Evolutionary conservation across 1,140 invertebrate genomes (phyloP).

Genomic region (Drosophila santomea): DNA sequence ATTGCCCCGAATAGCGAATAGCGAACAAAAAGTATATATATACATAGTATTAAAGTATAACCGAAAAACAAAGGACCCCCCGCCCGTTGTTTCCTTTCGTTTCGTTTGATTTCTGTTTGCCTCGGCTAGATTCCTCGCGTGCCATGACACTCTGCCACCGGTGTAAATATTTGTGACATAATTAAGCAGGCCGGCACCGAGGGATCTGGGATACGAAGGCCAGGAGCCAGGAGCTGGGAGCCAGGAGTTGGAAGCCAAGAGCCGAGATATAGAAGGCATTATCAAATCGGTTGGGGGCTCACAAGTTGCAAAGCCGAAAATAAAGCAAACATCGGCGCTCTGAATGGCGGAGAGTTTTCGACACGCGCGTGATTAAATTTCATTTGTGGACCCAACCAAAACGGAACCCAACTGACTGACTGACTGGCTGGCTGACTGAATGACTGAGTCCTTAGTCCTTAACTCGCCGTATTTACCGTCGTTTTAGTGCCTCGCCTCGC

Average conservation of each 20-base stretch:
- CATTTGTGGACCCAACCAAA: constrained; percentile 71
- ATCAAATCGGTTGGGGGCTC: constrained; percentile 62
- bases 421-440: constrained; percentile 16
- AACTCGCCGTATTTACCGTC: constrained; percentile 59
- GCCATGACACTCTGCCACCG: constrained; percentile 65
- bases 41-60: not conserved
- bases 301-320: constrained; percentile 69
- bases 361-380: constrained; percentile 78
- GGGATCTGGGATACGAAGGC: constrained; percentile 5
- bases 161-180: constrained; percentile 83
- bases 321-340: constrained; percentile 69
- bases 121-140: constrained; percentile 70
- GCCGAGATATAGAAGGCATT: constrained; percentile 32
- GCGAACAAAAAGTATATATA: constrained; percentile 17
- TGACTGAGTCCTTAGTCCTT: constrained; percentile 42
- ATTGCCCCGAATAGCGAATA: constrained; percentile 49
- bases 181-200: constrained; percentile 65
- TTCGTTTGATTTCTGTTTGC: constrained; percentile 75
- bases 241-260: not conserved
- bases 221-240: too few relatives aligned
- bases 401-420: constrained; percentile 37
- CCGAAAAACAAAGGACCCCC: constrained; percentile 9
- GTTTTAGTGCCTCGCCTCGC: constrained; percentile 62
- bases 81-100: constrained; percentile 11
- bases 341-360: constrained; percentile 47